Percentiles rank a stretch among this genome's conserved stretches.
Evolutionary conservation across 37 sponge, comb jelly and placozoan species (phyloP).

Genomic region (Ianthella basta): DNA sequence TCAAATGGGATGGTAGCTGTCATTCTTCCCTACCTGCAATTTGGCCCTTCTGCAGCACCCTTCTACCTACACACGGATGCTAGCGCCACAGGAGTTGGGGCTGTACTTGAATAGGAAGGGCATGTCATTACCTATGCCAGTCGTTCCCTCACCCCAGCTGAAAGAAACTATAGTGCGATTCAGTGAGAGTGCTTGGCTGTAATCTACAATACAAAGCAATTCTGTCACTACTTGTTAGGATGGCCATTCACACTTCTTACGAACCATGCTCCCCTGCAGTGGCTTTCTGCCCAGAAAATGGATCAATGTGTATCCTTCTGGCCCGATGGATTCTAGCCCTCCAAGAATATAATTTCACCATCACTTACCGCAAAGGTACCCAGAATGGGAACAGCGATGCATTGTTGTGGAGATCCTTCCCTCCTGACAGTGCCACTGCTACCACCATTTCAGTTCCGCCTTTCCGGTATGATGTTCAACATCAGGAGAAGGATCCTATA

Average conservation of each 20-base stretch:
- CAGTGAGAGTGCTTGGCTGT: constrained; percentile 52
- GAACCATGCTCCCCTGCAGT: too few relatives aligned
- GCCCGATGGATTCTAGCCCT: constrained; percentile 54
- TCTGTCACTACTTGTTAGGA: constrained; percentile 58
- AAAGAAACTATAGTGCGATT: too few relatives aligned
- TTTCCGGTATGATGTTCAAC: too few relatives aligned
- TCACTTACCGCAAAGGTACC: constrained; percentile 41
- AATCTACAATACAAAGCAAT: constrained; percentile 47
- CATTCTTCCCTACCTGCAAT: constrained; percentile 52
- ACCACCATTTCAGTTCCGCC: too few relatives aligned
- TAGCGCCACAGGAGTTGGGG: constrained; percentile 56
- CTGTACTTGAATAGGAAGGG: constrained; percentile 60
- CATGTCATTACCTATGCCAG: constrained; percentile 55
- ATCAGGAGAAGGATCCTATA: too few relatives aligned
- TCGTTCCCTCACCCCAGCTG: too few relatives aligned
- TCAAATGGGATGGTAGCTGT: constrained; percentile 39
- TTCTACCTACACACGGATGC: constrained; percentile 76
- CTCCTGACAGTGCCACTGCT: too few relatives aligned
- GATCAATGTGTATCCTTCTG: constrained; percentile 52
- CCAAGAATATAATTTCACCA: constrained; percentile 50
- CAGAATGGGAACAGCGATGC: constrained; percentile 60
- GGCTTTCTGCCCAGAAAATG: too few relatives aligned
- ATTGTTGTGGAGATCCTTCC: too few relatives aligned
- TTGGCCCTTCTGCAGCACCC: constrained; percentile 27
- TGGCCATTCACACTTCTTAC: too few relatives aligned